Evolutionary conservation across 2,797 vertebrate genomes (phyloP).

Genomic region (Acanthornis magna): DNA sequence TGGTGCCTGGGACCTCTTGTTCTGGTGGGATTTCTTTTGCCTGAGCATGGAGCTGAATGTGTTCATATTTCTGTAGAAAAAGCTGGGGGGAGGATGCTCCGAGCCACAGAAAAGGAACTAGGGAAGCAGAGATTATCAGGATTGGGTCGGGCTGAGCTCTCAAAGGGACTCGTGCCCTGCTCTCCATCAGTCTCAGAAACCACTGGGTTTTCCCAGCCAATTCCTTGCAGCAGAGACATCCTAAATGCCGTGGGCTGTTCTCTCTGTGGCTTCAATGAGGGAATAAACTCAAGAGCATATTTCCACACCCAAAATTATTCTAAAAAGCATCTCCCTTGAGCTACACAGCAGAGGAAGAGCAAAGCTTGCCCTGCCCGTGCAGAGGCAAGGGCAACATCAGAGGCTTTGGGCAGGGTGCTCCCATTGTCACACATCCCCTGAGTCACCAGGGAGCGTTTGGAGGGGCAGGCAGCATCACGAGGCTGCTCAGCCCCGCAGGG

Average conservation of each 20-base stretch:
- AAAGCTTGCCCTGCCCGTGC: neutral
- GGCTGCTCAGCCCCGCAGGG: neutral
- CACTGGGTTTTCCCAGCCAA: neutral
- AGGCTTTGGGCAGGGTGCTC: neutral
- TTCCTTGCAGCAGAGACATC: neutral
- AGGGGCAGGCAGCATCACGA: neutral
- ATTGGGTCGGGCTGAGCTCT: neutral
- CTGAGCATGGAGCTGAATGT: neutral
- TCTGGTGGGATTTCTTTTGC: neutral
- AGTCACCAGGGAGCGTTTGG: neutral
- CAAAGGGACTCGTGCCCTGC: neutral
- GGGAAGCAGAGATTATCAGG: neutral
- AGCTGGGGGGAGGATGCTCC: neutral
- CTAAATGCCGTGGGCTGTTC: neutral
- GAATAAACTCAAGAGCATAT: neutral
- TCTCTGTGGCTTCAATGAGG: neutral
- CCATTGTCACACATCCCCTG: rapidly evolving
- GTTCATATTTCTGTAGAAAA: neutral
- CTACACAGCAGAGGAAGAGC: neutral
- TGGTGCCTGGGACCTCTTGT: neutral
- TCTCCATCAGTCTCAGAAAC: neutral
- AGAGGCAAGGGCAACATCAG: neutral
- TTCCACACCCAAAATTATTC: neutral
- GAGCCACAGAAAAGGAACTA: neutral
- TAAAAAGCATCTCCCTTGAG: neutral